These are phyloP conservation scores for Macropodus opercularis DNA, from an alignment of 2,797 vertebrate genomes.

Conservation along the genomic window DNA sequence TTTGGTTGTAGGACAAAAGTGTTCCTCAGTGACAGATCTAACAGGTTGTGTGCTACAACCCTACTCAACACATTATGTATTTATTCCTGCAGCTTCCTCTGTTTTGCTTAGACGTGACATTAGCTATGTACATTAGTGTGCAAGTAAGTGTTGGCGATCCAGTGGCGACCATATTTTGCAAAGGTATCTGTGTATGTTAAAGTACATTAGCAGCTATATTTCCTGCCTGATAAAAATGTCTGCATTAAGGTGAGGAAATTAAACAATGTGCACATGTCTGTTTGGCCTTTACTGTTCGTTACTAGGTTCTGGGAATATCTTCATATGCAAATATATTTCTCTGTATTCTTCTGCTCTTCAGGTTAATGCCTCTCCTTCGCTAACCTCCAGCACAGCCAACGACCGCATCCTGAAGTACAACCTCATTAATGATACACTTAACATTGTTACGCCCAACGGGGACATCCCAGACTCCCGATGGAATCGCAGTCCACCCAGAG, in stretches of 20 bases:
- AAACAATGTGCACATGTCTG: conserved; percentile 11
- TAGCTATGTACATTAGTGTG: neutral
- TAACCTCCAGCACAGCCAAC: conserved; percentile 97
- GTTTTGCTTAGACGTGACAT: neutral
- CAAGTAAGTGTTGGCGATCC: neutral
- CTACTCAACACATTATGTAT: conserved; percentile 10
- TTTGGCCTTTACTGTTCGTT: conserved; percentile 12
- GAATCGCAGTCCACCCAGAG: conserved; percentile 92
- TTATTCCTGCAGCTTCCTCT: conserved; percentile 8
- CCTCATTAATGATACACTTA: conserved; percentile 97
- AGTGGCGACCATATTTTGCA: conserved; percentile 2
- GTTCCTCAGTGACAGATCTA: conserved; percentile 35
- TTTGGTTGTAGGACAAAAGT: conserved; percentile 33
- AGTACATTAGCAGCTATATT: conserved; percentile 22
- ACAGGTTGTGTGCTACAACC: conserved; percentile 42
- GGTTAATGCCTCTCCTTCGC: conserved; percentile 98
- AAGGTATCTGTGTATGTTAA: conserved; percentile 9
- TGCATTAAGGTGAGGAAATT: conserved; percentile 22
- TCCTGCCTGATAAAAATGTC: conserved; percentile 46
- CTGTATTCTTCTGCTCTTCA: conserved; percentile 54
- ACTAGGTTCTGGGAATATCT: conserved; percentile 7
- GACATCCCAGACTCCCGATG: conserved; percentile 96
- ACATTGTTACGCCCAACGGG: conserved; percentile 93
- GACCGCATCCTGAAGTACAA: conserved; percentile 98
- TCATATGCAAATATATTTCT: neutral